Percentiles rank a stretch among this genome's conserved stretches.
Conservation (phyloP, 2,797 vertebrate genomes). For the Schizopygopsis malacanthus region DNA sequence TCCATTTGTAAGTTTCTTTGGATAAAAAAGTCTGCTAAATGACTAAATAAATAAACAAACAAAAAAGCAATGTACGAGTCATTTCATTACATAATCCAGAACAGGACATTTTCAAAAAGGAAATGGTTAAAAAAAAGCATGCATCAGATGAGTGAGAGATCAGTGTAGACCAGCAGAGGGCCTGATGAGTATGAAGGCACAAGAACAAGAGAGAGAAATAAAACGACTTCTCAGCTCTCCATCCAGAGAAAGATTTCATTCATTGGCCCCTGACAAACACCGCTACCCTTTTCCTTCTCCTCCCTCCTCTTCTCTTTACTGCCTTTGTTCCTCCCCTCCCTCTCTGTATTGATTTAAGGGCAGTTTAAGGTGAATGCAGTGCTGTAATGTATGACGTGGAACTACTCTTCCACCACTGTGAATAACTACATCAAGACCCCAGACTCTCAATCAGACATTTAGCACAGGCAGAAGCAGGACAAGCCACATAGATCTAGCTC, state of each 20-base stretch:
- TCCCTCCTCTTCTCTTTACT: constrained; percentile 14
- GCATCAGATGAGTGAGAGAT: not conserved
- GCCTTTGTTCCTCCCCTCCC: constrained; percentile 45
- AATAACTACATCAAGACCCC: constrained; percentile 42
- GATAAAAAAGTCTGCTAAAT: no score
- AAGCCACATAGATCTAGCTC: not conserved
- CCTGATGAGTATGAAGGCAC: constrained; percentile 18
- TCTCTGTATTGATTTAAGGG: constrained; percentile 45
- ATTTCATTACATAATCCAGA: constrained; percentile 20
- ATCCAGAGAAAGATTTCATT: constrained; percentile 75
- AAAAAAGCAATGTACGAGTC: not conserved
- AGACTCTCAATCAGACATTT: constrained; percentile 8
- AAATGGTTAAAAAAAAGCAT: constrained; percentile 26
- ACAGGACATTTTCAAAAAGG: not conserved
- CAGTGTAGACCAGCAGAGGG: constrained; percentile 13
- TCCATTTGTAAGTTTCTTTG: no score
- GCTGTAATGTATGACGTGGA: constrained; percentile 31
- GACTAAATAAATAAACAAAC: not conserved
- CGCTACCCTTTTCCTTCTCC: constrained; percentile 55
- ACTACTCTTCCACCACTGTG: not conserved
- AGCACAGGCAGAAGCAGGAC: not conserved
- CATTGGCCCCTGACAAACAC: constrained; percentile 67
- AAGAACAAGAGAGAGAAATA: constrained; percentile 14
- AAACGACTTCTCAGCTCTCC: constrained; percentile 22
- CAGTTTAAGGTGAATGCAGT: constrained; percentile 45